Evolutionary conservation across 1,140 invertebrate genomes (phyloP).

Genomic region (Drosophila sproati): DNA sequence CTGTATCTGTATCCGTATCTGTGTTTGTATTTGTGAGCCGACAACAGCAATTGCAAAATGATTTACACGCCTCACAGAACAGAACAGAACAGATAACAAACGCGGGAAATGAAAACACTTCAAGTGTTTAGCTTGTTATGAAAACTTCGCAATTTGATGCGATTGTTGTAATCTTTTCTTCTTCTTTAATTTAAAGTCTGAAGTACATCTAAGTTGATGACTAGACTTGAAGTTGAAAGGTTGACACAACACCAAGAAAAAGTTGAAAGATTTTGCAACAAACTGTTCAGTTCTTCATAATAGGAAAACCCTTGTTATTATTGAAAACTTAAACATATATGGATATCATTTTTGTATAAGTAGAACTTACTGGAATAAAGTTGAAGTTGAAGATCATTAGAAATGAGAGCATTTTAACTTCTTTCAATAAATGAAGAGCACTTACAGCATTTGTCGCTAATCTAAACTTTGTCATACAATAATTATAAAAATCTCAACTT

Average conservation of each 20-base stretch:
- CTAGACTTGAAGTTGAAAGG: no score
- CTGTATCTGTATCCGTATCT: not conserved
- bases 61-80: conserved; percentile 45
- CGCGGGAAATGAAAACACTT: conserved; percentile 11
- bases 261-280: no score
- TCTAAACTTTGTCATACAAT: not conserved
- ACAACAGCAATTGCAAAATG: conserved; percentile 35
- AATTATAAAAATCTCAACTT: not conserved
- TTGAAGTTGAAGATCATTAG: no score
- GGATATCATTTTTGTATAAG: no score
- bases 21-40: not conserved
- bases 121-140: not conserved
- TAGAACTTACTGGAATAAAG: no score
- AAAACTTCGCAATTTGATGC: not conserved
- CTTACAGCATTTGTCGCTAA: conserved; percentile 29
- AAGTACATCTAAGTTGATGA: not conserved
- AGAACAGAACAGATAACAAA: not conserved
- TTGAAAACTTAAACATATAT: no score
- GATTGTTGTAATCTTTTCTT: not conserved
- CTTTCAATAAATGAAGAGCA: conserved; percentile 1
- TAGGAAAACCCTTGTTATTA: no score
- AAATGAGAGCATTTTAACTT: no score
- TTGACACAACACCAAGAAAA: no score
- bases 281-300: no score
- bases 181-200: not conserved